These are phyloP conservation scores for Hirtodrosophila confusa DNA, from an alignment of 2,888 invertebrate genomes.

Conservation along the genomic window DNA sequence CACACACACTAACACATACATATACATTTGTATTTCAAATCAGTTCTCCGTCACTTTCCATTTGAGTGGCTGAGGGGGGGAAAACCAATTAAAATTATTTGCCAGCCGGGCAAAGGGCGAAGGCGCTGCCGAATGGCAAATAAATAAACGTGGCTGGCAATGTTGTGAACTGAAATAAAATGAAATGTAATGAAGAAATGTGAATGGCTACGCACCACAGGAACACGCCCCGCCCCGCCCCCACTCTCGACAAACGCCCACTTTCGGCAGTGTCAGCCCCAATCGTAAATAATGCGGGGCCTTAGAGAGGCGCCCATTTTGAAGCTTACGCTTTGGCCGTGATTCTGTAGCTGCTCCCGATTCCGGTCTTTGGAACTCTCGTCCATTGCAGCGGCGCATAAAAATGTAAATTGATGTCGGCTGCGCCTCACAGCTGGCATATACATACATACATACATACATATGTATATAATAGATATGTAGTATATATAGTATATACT, in stretches of 20 bases:
- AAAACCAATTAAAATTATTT: constrained; percentile 78
- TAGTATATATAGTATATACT: constrained; percentile 11
- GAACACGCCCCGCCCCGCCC: constrained; percentile 11
- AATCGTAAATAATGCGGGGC: constrained; percentile 75
- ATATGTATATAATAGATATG: constrained; percentile 21
- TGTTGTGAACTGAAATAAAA: constrained; percentile 67
- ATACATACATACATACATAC: constrained; percentile 21
- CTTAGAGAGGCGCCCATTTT: constrained; percentile 67
- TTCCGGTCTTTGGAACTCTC: constrained; percentile 24
- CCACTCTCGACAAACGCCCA: constrained; percentile 21
- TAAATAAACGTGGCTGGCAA: constrained; percentile 66
- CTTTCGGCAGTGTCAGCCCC: constrained; percentile 53
- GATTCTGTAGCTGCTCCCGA: constrained; percentile 35
- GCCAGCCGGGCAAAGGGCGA: constrained; percentile 60
- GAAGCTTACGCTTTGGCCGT: constrained; percentile 62
- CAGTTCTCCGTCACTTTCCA: constrained; percentile 42
- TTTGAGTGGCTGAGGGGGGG: constrained; percentile 6
- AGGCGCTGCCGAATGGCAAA: constrained; percentile 68
- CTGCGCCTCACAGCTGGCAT: constrained; percentile 73
- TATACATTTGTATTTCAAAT: constrained; percentile 28
- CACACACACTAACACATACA: background rate
- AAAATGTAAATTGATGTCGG: constrained; percentile 77
- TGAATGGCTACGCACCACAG: constrained; percentile 58
- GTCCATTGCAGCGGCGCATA: constrained; percentile 76
- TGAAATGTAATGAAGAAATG: constrained; percentile 75